phyloP scores from a whole-genome alignment of 2,888 invertebrate genomes.

The Drosophila merina region DNA sequence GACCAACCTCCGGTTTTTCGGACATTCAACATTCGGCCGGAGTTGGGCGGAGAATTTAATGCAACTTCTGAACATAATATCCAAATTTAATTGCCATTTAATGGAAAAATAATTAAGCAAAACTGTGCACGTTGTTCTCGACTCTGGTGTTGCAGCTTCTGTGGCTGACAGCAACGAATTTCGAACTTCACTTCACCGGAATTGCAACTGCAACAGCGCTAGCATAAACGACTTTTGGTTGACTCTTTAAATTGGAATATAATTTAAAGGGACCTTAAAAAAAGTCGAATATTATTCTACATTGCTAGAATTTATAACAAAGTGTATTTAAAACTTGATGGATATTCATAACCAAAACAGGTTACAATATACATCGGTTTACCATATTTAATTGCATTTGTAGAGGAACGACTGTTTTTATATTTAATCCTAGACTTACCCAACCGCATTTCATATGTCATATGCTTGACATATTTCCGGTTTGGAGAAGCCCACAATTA shows the following conservation, averaged over 20 bases:
- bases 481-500: slow-evolving; percentile 7
- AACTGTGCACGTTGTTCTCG: slow-evolving; percentile 14
- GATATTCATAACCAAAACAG: not conserved
- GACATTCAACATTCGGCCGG: not conserved
- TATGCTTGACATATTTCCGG: not conserved
- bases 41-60: slow-evolving; percentile 12
- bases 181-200: not conserved
- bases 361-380: not conserved
- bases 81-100: slow-evolving; percentile 62
- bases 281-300: not conserved
- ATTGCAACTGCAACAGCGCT: not conserved
- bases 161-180: slow-evolving; percentile 30
- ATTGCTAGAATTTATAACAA: no score
- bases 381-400: no score
- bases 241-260: slow-evolving; percentile 4
- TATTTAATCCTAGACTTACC: not conserved
- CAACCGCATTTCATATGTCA: not conserved
- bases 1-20: slow-evolving; percentile 2
- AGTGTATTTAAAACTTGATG: no score
- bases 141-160: slow-evolving; percentile 17
- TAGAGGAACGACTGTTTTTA: not conserved
- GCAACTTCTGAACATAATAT: slow-evolving; percentile 29
- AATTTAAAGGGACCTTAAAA: not conserved
- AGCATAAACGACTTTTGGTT: slow-evolving; percentile 18
- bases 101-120: slow-evolving; percentile 66